Percentiles rank a stretch among this genome's conserved stretches.
phyloP scores from a whole-genome alignment of 2,888 invertebrate genomes.

The Sarcophaga rosellei region DNA sequence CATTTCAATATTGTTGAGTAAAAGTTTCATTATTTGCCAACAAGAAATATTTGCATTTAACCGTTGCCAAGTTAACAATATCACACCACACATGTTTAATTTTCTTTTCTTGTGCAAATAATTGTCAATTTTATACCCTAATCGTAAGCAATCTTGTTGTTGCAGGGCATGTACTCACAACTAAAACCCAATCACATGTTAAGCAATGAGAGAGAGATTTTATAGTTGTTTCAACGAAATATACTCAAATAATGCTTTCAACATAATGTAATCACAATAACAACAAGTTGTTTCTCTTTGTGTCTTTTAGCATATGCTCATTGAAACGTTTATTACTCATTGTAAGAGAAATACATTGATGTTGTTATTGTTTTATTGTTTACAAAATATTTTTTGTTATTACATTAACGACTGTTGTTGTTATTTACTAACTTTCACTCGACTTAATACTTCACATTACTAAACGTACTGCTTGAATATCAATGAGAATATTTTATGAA shows the following conservation, averaged over 20 bases:
- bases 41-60: neutral
- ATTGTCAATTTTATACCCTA: neutral
- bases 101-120: neutral
- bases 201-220: neutral
- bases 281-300: constrained; percentile 17
- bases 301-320: neutral
- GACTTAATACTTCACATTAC: neutral
- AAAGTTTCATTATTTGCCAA: neutral
- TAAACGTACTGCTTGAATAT: neutral
- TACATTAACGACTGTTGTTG: neutral
- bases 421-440: constrained; percentile 59
- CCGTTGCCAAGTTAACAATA: constrained; percentile 7
- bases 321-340: neutral
- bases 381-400: constrained; percentile 3
- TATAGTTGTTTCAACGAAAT: neutral
- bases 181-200: neutral
- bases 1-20: neutral
- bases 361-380: constrained; percentile 25
- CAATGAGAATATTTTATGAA: neutral
- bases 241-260: constrained; percentile 18
- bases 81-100: neutral
- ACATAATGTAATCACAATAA: constrained; percentile 12
- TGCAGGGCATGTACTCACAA: neutral
- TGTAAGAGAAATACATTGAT: neutral
- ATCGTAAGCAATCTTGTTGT: neutral